Base-by-base conservation (phyloP, 1,140 invertebrate species). In the Caerostris extrusa region DNA sequence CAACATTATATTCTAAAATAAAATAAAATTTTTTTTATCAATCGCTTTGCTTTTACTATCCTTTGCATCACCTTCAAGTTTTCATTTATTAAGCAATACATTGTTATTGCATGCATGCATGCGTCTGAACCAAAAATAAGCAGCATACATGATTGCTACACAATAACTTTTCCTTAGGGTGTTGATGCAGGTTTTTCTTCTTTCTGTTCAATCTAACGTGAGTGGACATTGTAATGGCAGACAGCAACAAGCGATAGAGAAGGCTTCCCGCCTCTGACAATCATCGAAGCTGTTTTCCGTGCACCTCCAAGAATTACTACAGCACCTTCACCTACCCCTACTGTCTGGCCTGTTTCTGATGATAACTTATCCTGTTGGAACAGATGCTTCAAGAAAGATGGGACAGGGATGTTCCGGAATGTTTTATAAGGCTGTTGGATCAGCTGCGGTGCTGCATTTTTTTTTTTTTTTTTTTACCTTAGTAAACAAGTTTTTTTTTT, bases 401-500 rank as follows among this genome's bases (percentile, higher is more conserved):
- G 56, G 10, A 58, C 57, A 6, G 7, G 10, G 19, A 5, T 57
- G 83, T 10, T 85, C 57, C 7, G 19, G n/a, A 85, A 58, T 85
- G 77, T 85, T 58, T 85, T 60, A 85, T 85, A 85, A 85, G 83
- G n/a, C n/a, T 91, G 19, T 91, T 82, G 57, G 71, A 82, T 91
- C 69, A n/a, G n/a, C 8, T 82, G 90, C 17, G 58, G 56, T 71
- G n/a, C 57, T 91, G 69, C 57, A 55, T 91, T 50, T 91, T 91
- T n/a, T n/a, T n/a, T n/a, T n/a, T n/a, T n/a, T n/a, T n/a, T n/a
- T n/a, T 82, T 91, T 91, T 89, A 89, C 87, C 53, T 50, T 19
- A 17, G 64, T 89, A 57, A 89, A 89, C 50, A 89, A 8, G 14
- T 89, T 89, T 89, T n/a, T 69, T 89, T 34, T 34, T 34, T 34